Evolutionary conservation across 1,140 invertebrate species (phyloP).

Genomic region (Drosophila malerkotliana): DNA sequence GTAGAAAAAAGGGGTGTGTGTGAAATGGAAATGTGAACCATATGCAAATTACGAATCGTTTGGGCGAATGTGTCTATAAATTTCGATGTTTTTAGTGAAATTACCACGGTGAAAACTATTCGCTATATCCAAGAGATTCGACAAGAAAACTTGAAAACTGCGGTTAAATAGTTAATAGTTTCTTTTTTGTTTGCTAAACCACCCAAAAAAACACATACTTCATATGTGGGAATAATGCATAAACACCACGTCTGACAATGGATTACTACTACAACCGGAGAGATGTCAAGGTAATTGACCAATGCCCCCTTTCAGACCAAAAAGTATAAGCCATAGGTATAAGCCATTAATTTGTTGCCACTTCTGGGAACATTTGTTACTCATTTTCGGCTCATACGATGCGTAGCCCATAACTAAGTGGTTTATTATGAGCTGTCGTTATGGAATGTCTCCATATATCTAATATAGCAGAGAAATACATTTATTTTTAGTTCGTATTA

Average conservation of each 20-base stretch:
- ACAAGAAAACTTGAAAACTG: conserved; percentile 50
- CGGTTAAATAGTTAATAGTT: conserved; percentile 37
- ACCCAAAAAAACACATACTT: conserved; percentile 1
- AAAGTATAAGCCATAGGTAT: conserved; percentile 25
- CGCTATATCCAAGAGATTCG: conserved; percentile 22
- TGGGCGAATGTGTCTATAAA: conserved; percentile 67
- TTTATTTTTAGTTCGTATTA: too few species aligned
- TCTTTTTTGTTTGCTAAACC: conserved; percentile 19
- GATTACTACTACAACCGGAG: conserved; percentile 69
- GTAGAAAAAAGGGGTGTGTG: conserved; percentile 72
- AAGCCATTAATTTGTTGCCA: conserved; percentile 22
- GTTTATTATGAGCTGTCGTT: background rate
- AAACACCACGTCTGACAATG: conserved; percentile 59
- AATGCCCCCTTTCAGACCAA: conserved; percentile 9
- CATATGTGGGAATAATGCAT: conserved; percentile 41
- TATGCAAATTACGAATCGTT: conserved; percentile 71
- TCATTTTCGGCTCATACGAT: conserved; percentile 39
- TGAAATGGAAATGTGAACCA: conserved; percentile 75
- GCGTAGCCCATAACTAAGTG: conserved; percentile 22
- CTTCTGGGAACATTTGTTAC: conserved; percentile 22
- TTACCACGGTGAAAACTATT: conserved; percentile 67
- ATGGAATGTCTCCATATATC: conserved; percentile 4
- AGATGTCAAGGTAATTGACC: conserved; percentile 64
- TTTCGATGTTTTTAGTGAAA: conserved; percentile 75
- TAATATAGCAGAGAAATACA: conserved; percentile 7